Base-by-base conservation (phyloP, 1,140 invertebrate species). In the Reticulitermes speratus region DNA sequence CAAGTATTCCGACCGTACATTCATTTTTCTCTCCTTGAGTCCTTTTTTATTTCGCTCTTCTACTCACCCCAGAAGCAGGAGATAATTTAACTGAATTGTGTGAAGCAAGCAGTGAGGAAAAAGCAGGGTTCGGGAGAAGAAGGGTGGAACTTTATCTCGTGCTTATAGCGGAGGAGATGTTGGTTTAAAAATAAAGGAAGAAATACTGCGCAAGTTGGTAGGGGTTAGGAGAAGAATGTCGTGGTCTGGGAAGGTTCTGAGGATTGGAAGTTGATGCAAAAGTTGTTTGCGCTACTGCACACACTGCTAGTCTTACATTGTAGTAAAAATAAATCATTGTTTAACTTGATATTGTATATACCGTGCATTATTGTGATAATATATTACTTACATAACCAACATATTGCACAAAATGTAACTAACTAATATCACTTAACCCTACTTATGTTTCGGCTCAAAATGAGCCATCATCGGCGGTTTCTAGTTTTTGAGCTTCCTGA, bases 31-130 rank as follows among this genome's bases (percentile, higher is more conserved):
- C 85, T 82, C 48, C 25, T 48, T n/a, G 85, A n/a, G 38, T 82
- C 75, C 38, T 86, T 83, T 38, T 86, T 86, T 82, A 81, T 65
- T 86, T 86, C 85, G 32, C 55, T 86, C 84, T 65, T 85, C 84
- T 52, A 44, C 45, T 30, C 23, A 59, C 44, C 75, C 44, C 44
- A 45, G 45, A 86, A 69, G 65, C 65, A 86, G 65, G 75, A 86
- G 85, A 86, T 86, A 86, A 86, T 86, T 86, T 86, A 81, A 86
- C 84, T 86, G 85, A 82, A 86, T 86, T 86, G 85, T 81, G 85
- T 75, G 85, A 81, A 81, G 38, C 45, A 81, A 86, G 75, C n/a
- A 38, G 84, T 48, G 48, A 19, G 59, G 48, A 52, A 38, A 44
- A 55, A 30, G 84, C 16, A 65, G 59, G 59, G 84, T 25, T 44